These are phyloP conservation scores for Endomychus coccineus DNA, from an alignment of 2,888 invertebrate species.

Conservation along the genomic window DNA sequence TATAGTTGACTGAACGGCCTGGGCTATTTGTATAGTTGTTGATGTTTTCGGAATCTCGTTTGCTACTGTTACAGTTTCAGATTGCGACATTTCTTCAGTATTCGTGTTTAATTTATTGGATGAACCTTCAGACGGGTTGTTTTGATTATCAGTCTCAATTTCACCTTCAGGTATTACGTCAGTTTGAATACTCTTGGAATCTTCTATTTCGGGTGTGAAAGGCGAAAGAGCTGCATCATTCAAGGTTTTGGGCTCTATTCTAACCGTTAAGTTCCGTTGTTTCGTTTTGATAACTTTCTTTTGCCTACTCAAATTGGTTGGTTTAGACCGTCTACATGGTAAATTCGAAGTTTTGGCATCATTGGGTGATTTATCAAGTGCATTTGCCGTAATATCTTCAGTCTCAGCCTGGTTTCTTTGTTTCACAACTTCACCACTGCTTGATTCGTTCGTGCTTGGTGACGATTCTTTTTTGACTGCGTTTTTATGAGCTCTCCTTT, in stretches of 20 bases:
- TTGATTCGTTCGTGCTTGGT: slow-evolving; percentile 24
- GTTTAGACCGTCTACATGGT: background rate
- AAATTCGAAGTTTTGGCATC: background rate
- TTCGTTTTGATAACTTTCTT: too few relatives aligned
- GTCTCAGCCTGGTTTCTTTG: background rate
- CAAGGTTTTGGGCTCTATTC: too few relatives aligned
- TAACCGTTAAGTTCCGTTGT: too few relatives aligned
- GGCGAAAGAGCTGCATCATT: too few relatives aligned
- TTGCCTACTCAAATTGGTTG: background rate
- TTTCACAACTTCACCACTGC: background rate
- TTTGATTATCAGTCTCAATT: too few relatives aligned
- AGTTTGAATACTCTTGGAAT: background rate
- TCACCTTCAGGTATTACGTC: background rate
- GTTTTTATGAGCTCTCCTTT: slow-evolving; percentile 23
- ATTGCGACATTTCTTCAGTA: too few relatives aligned
- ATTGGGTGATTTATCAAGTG: background rate
- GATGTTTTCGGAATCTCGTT: slow-evolving; percentile 31
- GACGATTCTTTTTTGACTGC: slow-evolving; percentile 21
- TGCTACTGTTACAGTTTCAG: too few relatives aligned
- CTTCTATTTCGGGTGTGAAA: background rate
- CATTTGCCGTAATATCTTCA: background rate
- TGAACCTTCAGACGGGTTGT: too few relatives aligned
- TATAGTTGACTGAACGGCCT: slow-evolving; percentile 32
- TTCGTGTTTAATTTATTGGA: too few relatives aligned
- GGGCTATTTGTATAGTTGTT: slow-evolving; percentile 35